Conservation (phyloP, 2,888 invertebrate species). For the Mesopsocus fuscifrons region DNA sequence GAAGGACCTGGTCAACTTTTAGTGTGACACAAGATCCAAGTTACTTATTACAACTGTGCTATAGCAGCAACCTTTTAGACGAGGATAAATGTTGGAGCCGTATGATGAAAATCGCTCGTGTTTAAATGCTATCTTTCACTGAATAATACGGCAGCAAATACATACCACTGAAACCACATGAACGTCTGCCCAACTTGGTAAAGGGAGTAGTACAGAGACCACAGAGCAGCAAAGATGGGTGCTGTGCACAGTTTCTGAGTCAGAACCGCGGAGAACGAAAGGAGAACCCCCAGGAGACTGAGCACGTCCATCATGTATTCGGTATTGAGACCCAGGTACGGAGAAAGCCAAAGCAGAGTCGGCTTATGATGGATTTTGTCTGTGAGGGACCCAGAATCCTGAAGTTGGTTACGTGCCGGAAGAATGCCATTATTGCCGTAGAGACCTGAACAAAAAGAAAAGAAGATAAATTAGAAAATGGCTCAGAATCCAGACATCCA, state of each 20-base stretch:
- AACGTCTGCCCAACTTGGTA: slow-evolving; percentile 58
- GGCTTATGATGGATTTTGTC: slow-evolving; percentile 40
- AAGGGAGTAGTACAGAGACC: slow-evolving; percentile 52
- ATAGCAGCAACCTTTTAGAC: too few relatives aligned
- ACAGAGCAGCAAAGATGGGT: slow-evolving; percentile 39
- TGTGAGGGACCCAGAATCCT: slow-evolving; percentile 26
- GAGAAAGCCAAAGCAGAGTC: slow-evolving; percentile 44
- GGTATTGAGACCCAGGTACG: slow-evolving; percentile 40
- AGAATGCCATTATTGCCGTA: slow-evolving; percentile 57
- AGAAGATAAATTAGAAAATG: slow-evolving; percentile 8
- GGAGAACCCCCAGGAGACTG: slow-evolving; percentile 36
- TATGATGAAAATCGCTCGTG: too few relatives aligned
- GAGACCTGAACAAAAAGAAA: slow-evolving; percentile 32
- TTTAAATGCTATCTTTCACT: too few relatives aligned
- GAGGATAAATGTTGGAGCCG: too few relatives aligned
- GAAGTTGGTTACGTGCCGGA: slow-evolving; percentile 34
- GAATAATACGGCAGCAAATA: too few relatives aligned
- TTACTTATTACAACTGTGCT: too few relatives aligned
- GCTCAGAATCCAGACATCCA: not conserved
- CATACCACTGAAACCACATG: slow-evolving; percentile 53
- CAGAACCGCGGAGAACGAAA: slow-evolving; percentile 47
- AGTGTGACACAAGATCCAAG: too few relatives aligned
- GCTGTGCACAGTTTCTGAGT: slow-evolving; percentile 38
- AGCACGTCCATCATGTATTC: slow-evolving; percentile 48
- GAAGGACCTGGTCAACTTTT: slow-evolving; percentile 14